Conservation (phyloP, 1,140 invertebrate genomes). For the Cotesia glomerata region DNA sequence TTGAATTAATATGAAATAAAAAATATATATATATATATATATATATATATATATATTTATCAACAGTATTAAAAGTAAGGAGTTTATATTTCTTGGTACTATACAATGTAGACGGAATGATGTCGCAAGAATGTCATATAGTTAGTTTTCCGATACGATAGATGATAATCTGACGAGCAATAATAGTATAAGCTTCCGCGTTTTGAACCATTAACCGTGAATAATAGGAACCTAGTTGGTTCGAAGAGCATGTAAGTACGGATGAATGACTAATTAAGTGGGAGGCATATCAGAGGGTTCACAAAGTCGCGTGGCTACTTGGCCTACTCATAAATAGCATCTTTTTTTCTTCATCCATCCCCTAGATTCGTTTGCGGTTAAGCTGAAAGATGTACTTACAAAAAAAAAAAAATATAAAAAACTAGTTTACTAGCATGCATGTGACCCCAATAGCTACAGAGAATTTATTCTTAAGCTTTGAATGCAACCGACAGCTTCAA, state of each 20-base stretch:
- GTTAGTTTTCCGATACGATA: background rate
- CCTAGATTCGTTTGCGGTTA: constrained; percentile 1
- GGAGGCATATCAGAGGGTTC: constrained; percentile 27
- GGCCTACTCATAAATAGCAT: constrained; percentile 4
- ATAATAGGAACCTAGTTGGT: constrained; percentile 48
- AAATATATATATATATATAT: too few species aligned
- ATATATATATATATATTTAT: too few species aligned
- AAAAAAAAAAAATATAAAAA: background rate
- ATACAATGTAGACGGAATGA: background rate
- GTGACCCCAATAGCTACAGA: constrained; percentile 1
- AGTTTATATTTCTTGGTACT: too few species aligned
- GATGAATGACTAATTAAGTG: constrained; percentile 51
- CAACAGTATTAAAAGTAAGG: too few species aligned
- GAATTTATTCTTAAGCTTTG: background rate
- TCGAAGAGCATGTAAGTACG: constrained; percentile 35
- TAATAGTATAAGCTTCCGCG: constrained; percentile 42
- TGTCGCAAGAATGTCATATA: background rate
- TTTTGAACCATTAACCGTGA: constrained; percentile 55
- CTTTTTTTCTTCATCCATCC: background rate
- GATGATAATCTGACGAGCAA: background rate
- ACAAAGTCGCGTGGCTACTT: constrained; percentile 25
- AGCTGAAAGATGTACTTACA: background rate
- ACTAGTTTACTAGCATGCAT: background rate
- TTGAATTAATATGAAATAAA: too few species aligned
- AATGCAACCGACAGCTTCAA: constrained; percentile 5